A percentile compares a stretch with the other conserved stretches of the same genome.
Evolutionary conservation across 1,140 invertebrate species (phyloP).

Genomic region (Berghia stephanieae): DNA sequence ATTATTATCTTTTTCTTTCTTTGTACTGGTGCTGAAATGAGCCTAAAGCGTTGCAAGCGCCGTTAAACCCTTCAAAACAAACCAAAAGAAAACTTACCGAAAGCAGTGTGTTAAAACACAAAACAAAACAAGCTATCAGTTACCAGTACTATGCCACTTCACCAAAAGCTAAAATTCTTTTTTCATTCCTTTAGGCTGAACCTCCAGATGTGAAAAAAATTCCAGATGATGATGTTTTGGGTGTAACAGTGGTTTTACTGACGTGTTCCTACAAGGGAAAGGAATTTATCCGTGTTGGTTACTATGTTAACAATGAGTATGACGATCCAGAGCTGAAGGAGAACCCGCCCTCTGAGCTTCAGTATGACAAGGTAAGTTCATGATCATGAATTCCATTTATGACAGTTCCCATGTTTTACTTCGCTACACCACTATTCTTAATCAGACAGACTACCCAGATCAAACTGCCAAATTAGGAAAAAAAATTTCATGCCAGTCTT

Average conservation of each 20-base stretch:
- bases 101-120: too few species aligned
- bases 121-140: too few species aligned
- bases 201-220: conserved; percentile 93
- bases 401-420: not conserved
- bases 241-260: conserved; percentile 95
- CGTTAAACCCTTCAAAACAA: too few species aligned
- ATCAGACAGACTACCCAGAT: not conserved
- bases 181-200: conserved; percentile 78
- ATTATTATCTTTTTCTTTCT: too few species aligned
- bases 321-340: conserved; percentile 91
- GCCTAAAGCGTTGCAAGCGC: too few species aligned
- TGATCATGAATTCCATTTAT: not conserved
- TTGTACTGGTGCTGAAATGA: too few species aligned
- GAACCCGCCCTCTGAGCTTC: conserved; percentile 90
- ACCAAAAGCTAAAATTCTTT: too few species aligned
- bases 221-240: conserved; percentile 93
- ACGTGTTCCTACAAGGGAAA: conserved; percentile 93
- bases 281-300: conserved; percentile 97
- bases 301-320: conserved; percentile 99
- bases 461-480: not conserved
- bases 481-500: not conserved
- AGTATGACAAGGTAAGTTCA: conserved; percentile 86
- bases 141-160: too few species aligned
- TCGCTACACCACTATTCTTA: not conserved
- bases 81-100: too few species aligned